Base-by-base conservation (phyloP, 2,888 invertebrate species). In the Macroteleia sp. region DNA sequence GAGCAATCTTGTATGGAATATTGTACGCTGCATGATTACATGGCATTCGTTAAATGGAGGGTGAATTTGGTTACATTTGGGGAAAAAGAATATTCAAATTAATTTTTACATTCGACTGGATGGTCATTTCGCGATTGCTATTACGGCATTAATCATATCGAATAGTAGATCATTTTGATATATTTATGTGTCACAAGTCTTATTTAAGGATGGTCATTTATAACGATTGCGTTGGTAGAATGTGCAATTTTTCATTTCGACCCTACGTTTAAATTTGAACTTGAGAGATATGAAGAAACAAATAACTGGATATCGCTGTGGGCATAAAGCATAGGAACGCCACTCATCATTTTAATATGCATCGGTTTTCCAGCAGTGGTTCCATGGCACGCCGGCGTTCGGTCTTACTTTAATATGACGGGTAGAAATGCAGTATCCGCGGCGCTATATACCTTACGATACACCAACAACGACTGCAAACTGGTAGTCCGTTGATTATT, bases 281-380 rank as follows among this genome's bases (percentile, higher is more conserved):
- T 57, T 42, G 50, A 50, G 52, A 66, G 42, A 66, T 56, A 48
- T 12, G 59, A 52, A 56, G 66, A 74, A 74, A 74, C 66, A 66
- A 74, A 74, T 74, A 66, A 66, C 59, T 42, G 57, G 64, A 66
- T 59, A 74, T 59, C 59, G 66, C 66, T 48, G 30, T 41, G 28
- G 66, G 59, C 61, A 59, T 41, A 54, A 54, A 44, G 62, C 62
- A 66, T 44, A 57, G 59, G 36, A 74, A 64, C 67, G 74, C 74
- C 79, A 80, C 83, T 82, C 83, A 84, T 85, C 85, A 83, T 81
- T 83, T 85, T 84, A 84, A 86, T 84, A 83, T 83, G 79, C 82
- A 80, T 82, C 82, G 82, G 79, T 82, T 84, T 84, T 83, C 77
- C 80, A 64, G 32, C 77, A 71, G 75, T 64, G 77, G 81, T 81